A percentile compares a stretch with the other conserved stretches of the same genome.
Conservation (phyloP, 2,888 invertebrate species). For the Ceraclea dissimilis region DNA sequence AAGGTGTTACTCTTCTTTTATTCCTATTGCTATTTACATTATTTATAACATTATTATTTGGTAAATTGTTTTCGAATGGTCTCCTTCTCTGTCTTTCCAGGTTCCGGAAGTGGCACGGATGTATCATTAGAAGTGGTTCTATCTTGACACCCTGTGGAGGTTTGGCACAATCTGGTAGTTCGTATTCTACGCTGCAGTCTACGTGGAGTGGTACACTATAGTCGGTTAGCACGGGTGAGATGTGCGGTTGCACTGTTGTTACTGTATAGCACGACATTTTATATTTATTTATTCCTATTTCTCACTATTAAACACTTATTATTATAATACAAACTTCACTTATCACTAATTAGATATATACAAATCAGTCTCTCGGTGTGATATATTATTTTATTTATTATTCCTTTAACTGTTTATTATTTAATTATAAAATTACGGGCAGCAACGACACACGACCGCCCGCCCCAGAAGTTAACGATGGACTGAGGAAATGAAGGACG, state of each 20-base stretch:
- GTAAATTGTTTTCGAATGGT: conserved; percentile 63
- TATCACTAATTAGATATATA: conserved; percentile 16
- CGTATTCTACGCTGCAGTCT: conserved; percentile 70
- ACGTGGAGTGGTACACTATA: conserved; percentile 65
- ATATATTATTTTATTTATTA: conserved; percentile 13
- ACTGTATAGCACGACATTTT: conserved; percentile 16
- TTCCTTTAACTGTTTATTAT: background rate
- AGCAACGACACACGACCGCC: conserved; percentile 14
- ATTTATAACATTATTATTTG: conserved; percentile 27
- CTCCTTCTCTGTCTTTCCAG: conserved; percentile 62
- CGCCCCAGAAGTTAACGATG: conserved; percentile 16
- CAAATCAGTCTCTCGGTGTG: conserved; percentile 22
- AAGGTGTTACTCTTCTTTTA: conserved; percentile 38
- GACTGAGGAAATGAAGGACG: conserved; percentile 7
- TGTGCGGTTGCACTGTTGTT: conserved; percentile 6
- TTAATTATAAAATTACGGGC: conserved; percentile 12
- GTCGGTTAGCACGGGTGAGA: conserved; percentile 34
- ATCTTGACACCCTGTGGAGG: conserved; percentile 60
- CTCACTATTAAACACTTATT: background rate
- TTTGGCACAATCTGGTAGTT: conserved; percentile 65
- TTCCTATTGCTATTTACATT: conserved; percentile 35
- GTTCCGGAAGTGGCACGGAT: conserved; percentile 66
- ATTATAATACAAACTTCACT: conserved; percentile 1
- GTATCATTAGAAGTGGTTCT: conserved; percentile 69
- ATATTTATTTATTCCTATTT: background rate